Base-by-base conservation (phyloP, 2,113 vertebrate genomes). In the Actinemys pallida region DNA sequence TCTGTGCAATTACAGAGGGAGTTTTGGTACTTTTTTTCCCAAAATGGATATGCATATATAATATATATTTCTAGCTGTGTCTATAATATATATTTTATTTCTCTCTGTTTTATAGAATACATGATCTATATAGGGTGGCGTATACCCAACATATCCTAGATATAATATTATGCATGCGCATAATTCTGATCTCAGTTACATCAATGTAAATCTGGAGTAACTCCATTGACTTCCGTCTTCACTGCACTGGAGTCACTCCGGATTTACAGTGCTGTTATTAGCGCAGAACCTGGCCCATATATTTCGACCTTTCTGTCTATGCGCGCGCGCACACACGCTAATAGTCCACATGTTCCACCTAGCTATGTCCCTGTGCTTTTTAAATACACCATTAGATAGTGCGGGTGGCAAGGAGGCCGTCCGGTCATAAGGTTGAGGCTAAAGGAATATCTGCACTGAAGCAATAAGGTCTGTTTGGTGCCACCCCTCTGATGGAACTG, bases 241-340 rank as follows among this genome's bases (percentile, higher is more conserved):
- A 39, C 65, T 2, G 62, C 9, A 11, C 9, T 35, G 22, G 19
- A 59, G 47, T 45, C 65, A 39, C 27, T 17, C 42, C 47, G 9
- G 4, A 14, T 29, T 50, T n/a, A 6, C 17, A 56, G 49, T 17
- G 27, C 31, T 17, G 25, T 25, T 25, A 10, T 27, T 84, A 10
- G 35, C 35, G 35, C 65, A n/a, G 31, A 35, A 17, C 31, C 31
- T 8, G 62, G 12, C 31, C 31, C 62, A 35, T 8, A 17, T 35
- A 35, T 65, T 31, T 25, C 42, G 19, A 24, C 3, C n/a, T 31
- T 56, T 29, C 57, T 59, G 13, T 59, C 31, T 57, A 57, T n/a
- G 13, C 6, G 3, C n/a, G 8, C 50, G 5, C 50, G 3, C 35
- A 14, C 29, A 10, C 47, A 2, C 4, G 14, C 12, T 31, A 35